A percentile compares a stretch with the other conserved stretches of the same genome.
These are phyloP conservation scores for Acanthisitta chloris DNA, from an alignment of 2,113 vertebrate species.

Conservation along the genomic window DNA sequence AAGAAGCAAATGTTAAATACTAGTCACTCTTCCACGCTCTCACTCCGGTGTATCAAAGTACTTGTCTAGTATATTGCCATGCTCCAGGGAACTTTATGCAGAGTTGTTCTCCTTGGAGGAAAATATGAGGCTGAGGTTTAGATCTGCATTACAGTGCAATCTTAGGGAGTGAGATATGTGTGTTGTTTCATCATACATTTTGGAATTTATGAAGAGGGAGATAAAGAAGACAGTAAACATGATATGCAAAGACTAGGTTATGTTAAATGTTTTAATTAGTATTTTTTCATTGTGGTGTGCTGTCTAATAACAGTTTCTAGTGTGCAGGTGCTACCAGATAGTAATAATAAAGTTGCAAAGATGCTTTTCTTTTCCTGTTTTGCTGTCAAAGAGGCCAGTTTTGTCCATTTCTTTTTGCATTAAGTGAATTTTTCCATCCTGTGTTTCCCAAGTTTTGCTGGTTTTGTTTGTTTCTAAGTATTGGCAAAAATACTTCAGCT, in stretches of 20 bases:
- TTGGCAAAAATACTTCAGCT: neutral
- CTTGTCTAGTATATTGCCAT: rapidly evolving
- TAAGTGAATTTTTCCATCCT: neutral
- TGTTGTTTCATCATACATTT: neutral
- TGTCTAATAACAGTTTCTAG: neutral
- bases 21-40: neutral
- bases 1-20: neutral
- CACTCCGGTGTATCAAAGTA: neutral
- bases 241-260: neutral
- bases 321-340: neutral
- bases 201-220: neutral
- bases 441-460: neutral
- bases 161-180: neutral
- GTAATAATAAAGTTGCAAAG: neutral
- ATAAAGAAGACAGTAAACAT: neutral
- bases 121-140: neutral
- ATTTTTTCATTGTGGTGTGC: neutral
- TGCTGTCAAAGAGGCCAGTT: neutral
- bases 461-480: neutral
- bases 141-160: neutral
- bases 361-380: neutral
- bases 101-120: neutral
- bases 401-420: neutral
- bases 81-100: neutral
- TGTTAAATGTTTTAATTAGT: neutral